Evolutionary conservation across 2,888 invertebrate species (phyloP), one percentile per base, ranked within the genome.

Genomic region (Ophion costatus): DNA sequence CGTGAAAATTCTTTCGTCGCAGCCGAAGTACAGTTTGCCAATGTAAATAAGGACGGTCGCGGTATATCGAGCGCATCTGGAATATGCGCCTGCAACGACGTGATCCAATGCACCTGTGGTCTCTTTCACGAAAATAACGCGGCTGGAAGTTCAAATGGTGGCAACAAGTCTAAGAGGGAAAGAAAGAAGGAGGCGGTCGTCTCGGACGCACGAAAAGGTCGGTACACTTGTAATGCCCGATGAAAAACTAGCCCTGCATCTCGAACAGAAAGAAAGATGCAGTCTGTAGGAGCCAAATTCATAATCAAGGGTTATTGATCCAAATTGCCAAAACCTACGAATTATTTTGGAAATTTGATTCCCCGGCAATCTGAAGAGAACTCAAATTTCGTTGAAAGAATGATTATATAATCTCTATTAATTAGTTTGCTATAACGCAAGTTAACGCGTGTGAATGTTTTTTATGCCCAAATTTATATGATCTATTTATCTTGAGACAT

Each of bases 11-110:
- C 22, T 80, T 51, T 64, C 29, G 1, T 64, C 89, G 69, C 90
- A 94, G 94, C 91, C 74, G 92, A 93, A 69, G 91, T 92, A 45
- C 88, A 89, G 33, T 93, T 94, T 85, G 94, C 93, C 9, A 91
- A 93, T 86, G 88, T 91, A 88, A 94, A 95, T 89, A 92, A 89
- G 80, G 93, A 93, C 7, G 94, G 93, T 0, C 91, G 93, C 17
- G 95, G 95, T 2, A 94, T 95, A 77, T 93, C 93, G 17, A 91
- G 91, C 74, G 95, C 94, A 1, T 88, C 92, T 45, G 95, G 95
- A 0, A 93, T 94, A 29, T 95, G 95, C 87, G 92, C 92, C 14
- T 95, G 95, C 89, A 92, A 94, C 84, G 91, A 93, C 42, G 82
- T 91, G 61, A 92, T 92, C 63, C 92, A 92, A 56, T 95, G 95